Percentiles rank a stretch among this genome's conserved stretches.
Conservation (phyloP, 1,140 invertebrate genomes). For the Chrysopa pallens region DNA sequence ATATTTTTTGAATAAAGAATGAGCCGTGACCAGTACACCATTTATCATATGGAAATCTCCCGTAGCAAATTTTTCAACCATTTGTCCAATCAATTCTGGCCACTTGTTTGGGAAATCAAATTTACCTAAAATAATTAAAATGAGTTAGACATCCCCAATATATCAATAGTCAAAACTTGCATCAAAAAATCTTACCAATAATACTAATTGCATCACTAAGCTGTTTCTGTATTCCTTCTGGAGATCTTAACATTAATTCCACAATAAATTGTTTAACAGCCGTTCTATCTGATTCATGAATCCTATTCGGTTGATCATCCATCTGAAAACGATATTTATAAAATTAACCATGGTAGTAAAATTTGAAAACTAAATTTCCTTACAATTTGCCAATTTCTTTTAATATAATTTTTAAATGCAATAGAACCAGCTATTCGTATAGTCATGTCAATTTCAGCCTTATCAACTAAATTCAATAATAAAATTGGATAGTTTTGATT, state of each 20-base stretch:
- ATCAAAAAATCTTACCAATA: constrained; percentile 39
- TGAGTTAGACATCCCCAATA: too few relatives aligned
- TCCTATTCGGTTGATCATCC: constrained; percentile 63
- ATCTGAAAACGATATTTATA: constrained; percentile 31
- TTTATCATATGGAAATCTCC: constrained; percentile 91
- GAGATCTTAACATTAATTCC: constrained; percentile 79
- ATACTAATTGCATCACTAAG: constrained; percentile 90
- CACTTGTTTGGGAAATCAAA: constrained; percentile 91
- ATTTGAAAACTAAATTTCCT: constrained; percentile 13
- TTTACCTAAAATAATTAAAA: constrained; percentile 18
- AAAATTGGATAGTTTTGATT: constrained; percentile 84
- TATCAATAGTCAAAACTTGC: too few relatives aligned
- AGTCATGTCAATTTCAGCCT: constrained; percentile 53
- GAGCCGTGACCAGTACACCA: constrained; percentile 83
- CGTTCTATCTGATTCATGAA: constrained; percentile 59
- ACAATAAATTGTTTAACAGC: constrained; percentile 77
- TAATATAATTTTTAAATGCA: constrained; percentile 93
- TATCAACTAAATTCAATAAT: constrained; percentile 68
- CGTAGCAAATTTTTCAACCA: constrained; percentile 80
- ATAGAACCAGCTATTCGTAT: constrained; percentile 78
- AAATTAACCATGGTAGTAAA: background rate
- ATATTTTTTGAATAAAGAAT: constrained; percentile 92
- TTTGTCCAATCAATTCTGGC: constrained; percentile 74
- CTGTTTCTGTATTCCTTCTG: constrained; percentile 80
- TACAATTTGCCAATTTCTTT: constrained; percentile 85